Conservation (phyloP, 2,797 vertebrate genomes). For the Anableps anableps region DNA sequence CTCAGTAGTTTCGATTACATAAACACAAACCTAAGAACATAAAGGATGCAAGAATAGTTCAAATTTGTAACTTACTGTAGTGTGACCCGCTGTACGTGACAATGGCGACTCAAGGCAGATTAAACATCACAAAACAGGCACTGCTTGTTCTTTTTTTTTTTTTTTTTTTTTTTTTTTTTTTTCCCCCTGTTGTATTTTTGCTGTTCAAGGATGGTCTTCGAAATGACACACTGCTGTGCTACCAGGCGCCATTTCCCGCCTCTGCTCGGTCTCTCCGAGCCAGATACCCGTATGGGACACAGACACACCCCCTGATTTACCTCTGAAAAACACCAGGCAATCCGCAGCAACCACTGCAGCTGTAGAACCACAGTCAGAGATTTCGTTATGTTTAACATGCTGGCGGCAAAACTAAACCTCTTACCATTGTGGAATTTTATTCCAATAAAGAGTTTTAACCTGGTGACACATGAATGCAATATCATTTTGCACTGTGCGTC, state of each 20-base stretch:
- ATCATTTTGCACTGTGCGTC: background rate
- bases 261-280: constrained; percentile 71
- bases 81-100: constrained; percentile 60
- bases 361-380: background rate
- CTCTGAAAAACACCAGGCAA: constrained; percentile 57
- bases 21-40: constrained; percentile 23
- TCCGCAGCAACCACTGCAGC: constrained; percentile 17
- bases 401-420: background rate
- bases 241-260: constrained; percentile 83
- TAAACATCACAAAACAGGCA: constrained; percentile 56
- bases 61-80: constrained; percentile 64
- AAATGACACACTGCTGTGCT: constrained; percentile 76
- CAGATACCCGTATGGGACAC: constrained; percentile 81
- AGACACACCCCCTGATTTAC: constrained; percentile 77
- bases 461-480: background rate
- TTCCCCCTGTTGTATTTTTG: constrained; percentile 21
- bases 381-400: background rate
- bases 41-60: constrained; percentile 13
- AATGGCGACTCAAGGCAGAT: constrained; percentile 46
- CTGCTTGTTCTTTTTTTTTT: constrained; percentile 42
- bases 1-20: constrained; percentile 43
- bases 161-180: no score
- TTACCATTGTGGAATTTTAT: background rate
- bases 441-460: background rate
- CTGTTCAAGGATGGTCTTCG: constrained; percentile 62